phyloP scores from a whole-genome alignment of 2,797 vertebrate genomes.

The Malacoraja senta region DNA sequence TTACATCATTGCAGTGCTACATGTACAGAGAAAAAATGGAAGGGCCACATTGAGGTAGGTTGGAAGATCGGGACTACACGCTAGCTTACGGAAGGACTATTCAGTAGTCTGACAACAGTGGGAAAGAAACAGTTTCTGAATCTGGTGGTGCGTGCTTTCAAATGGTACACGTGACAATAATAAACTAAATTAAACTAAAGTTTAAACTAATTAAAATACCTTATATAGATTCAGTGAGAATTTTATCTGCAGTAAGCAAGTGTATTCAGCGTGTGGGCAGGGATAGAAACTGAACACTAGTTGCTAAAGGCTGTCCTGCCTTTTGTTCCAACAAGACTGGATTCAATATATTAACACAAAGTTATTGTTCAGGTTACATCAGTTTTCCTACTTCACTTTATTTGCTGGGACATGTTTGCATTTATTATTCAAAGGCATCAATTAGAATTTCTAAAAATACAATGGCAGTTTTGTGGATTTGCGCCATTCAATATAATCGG shows the following conservation, averaged over 20 bases:
- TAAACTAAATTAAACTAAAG: too few species aligned
- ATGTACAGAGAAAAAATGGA: too few species aligned
- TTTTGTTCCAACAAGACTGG: neutral
- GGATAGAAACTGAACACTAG: neutral
- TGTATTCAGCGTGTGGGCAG: too few species aligned
- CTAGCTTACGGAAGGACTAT: too few species aligned
- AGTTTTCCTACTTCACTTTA: neutral
- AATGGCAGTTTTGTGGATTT: constrained; percentile 7
- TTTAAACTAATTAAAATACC: neutral
- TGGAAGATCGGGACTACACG: too few species aligned
- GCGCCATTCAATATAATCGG: neutral
- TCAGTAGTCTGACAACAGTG: too few species aligned
- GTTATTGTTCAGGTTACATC: neutral
- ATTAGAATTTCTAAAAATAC: constrained; percentile 35
- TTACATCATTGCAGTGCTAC: too few species aligned
- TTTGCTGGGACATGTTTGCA: constrained; percentile 14
- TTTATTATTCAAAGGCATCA: constrained; percentile 38
- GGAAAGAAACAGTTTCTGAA: too few species aligned
- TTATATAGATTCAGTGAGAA: neutral
- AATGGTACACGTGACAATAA: too few species aligned
- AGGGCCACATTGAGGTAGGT: too few species aligned
- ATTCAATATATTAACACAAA: neutral
- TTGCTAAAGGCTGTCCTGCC: neutral
- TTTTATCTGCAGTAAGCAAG: neutral
- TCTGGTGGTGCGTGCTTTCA: too few species aligned